Conservation (phyloP, 2,113 vertebrate genomes). For the Entomyzon cyanotis region DNA sequence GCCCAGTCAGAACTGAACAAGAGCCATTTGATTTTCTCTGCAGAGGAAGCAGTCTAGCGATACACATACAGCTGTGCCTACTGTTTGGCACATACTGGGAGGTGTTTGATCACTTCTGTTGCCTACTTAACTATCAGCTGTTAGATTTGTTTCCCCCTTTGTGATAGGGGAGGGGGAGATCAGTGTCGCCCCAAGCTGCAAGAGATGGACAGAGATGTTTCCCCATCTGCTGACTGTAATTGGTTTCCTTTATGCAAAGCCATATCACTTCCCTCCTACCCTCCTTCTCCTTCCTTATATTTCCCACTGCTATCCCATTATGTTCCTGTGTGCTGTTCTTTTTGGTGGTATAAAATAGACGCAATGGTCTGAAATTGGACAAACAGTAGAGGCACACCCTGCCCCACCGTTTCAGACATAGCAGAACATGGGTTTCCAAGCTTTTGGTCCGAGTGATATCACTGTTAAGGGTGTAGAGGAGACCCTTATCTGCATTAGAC, state of each 20-base stretch:
- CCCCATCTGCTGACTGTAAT: neutral
- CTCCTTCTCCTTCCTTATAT: neutral
- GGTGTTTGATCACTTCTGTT: neutral
- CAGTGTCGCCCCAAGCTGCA: neutral
- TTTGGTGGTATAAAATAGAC: neutral
- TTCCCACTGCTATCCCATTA: neutral
- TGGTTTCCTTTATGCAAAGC: neutral
- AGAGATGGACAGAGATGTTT: neutral
- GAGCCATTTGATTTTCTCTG: slow-evolving; percentile 3
- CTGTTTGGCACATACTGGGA: neutral
- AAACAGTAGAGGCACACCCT: neutral
- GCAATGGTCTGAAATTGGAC: neutral
- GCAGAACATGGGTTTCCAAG: neutral
- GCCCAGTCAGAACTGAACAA: neutral
- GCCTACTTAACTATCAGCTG: neutral
- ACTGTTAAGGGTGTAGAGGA: neutral
- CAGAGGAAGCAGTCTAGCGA: neutral
- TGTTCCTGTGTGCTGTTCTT: neutral
- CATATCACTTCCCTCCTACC: neutral
- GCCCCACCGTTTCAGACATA: neutral
- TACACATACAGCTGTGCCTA: neutral
- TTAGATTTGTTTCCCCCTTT: neutral
- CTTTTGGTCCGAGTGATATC: neutral
- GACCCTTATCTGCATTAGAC: neutral
- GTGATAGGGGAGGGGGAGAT: neutral